A percentile compares a stretch with the other conserved stretches of the same genome.
phyloP scores from a whole-genome alignment of 2,888 invertebrate species.

The Macrostomum cliftonense region DNA sequence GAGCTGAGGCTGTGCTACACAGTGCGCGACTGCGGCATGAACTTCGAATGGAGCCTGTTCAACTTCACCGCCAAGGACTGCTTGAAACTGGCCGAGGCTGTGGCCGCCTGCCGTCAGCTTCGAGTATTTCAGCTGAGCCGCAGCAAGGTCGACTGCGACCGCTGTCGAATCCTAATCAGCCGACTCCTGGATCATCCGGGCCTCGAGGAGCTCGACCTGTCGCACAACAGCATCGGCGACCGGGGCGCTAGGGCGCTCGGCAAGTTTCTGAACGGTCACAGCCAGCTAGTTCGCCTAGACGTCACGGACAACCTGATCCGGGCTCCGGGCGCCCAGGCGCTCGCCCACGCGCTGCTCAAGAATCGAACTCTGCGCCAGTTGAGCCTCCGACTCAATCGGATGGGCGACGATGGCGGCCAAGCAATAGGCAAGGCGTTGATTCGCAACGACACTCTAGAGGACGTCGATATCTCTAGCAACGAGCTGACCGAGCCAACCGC shows the following conservation, averaged over 20 bases:
- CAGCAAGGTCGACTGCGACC: slow-evolving; percentile 30
- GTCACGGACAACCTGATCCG: slow-evolving; percentile 30
- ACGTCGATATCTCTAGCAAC: slow-evolving; percentile 33
- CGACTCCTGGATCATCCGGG: slow-evolving; percentile 34
- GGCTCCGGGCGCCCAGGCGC: slow-evolving; percentile 34
- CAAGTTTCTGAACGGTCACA: slow-evolving; percentile 35
- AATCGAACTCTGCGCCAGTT: slow-evolving; percentile 27
- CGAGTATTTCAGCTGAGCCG: slow-evolving; percentile 23
- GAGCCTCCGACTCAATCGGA: slow-evolving; percentile 29
- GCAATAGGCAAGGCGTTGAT: slow-evolving; percentile 29
- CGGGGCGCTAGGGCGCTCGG: slow-evolving; percentile 36
- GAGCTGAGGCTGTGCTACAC: slow-evolving; percentile 35
- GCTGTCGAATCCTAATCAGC: slow-evolving; percentile 32
- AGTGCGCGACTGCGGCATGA: slow-evolving; percentile 38
- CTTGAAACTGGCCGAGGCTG: slow-evolving; percentile 30
- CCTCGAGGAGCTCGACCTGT: slow-evolving; percentile 30
- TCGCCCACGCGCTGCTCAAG: slow-evolving; percentile 35
- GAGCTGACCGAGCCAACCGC: slow-evolving; percentile 36
- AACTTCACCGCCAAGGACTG: slow-evolving; percentile 38
- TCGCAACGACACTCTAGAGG: slow-evolving; percentile 27
- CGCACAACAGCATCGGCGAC: slow-evolving; percentile 35
- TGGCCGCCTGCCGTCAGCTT: slow-evolving; percentile 29
- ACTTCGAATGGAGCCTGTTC: slow-evolving; percentile 38
- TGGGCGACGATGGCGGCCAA: slow-evolving; percentile 38
- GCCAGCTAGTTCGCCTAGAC: slow-evolving; percentile 22